A percentile compares a stretch with the other conserved stretches of the same genome.
Conservation (phyloP, 1,140 invertebrate genomes). For the Kradibia gibbosae region DNA sequence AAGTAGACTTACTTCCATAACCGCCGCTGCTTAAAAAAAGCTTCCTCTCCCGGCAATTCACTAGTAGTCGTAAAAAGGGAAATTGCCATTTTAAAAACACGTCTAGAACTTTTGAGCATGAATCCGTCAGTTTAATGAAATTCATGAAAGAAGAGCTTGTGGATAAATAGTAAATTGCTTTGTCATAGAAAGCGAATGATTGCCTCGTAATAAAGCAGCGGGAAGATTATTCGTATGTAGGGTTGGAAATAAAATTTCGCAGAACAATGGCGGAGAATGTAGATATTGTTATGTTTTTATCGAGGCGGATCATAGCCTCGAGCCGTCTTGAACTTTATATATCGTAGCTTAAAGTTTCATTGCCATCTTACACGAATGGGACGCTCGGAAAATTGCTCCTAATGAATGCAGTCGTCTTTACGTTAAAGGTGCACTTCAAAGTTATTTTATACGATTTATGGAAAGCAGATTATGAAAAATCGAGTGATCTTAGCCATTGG, state of each 20-base stretch:
- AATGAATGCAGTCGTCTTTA: no score
- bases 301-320: background rate
- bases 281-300: slow-evolving; percentile 20
- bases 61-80: no score
- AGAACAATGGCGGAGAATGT: background rate
- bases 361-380: no score
- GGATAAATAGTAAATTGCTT: background rate
- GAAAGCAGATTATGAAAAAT: background rate
- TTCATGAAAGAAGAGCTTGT: no score
- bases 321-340: background rate
- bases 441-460: background rate
- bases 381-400: no score
- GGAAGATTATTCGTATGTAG: slow-evolving; percentile 7
- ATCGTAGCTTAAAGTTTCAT: background rate
- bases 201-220: slow-evolving; percentile 3
- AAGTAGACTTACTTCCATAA: no score
- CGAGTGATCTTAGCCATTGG: background rate
- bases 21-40: no score
- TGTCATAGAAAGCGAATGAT: slow-evolving; percentile 19
- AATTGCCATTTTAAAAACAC: no score
- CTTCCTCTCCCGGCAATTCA: no score
- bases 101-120: no score
- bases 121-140: no score
- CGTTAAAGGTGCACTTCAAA: background rate
- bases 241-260: slow-evolving; percentile 3